Evolutionary conservation across 2,888 invertebrate genomes (phyloP).

Genomic region (Anthophora plumipes): DNA sequence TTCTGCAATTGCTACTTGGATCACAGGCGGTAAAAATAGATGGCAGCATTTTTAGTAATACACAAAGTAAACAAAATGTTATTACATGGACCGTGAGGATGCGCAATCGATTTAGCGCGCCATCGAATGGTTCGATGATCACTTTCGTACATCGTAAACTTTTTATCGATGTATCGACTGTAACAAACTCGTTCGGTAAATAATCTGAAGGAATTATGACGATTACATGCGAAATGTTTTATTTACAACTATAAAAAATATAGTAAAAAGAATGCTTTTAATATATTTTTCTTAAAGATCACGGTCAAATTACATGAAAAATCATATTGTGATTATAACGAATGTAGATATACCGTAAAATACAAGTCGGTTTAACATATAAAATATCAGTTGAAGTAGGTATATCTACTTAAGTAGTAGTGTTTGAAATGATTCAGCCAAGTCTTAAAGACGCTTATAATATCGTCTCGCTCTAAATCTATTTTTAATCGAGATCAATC

Average conservation of each 20-base stretch:
- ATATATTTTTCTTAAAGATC: neutral
- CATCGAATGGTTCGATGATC: neutral
- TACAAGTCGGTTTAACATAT: neutral
- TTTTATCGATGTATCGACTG: neutral
- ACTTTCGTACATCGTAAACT: neutral
- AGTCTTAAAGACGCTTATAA: neutral
- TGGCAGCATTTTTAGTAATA: neutral
- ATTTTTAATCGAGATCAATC: neutral
- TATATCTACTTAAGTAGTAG: conserved; percentile 43
- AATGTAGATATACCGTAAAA: neutral
- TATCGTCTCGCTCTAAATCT: neutral
- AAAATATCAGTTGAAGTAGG: neutral
- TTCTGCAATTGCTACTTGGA: neutral
- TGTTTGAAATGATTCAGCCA: conserved; percentile 9
- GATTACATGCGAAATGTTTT: neutral
- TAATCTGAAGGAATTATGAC: neutral
- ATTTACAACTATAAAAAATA: neutral
- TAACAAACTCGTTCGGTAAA: neutral
- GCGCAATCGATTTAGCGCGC: conserved; percentile 1
- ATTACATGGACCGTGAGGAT: neutral
- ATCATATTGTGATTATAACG: neutral
- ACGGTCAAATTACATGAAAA: neutral
- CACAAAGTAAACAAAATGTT: neutral
- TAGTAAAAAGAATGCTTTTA: neutral
- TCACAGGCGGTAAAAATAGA: neutral